Evolutionary conservation across 2,888 invertebrate species (phyloP), one percentile per base, ranked within the genome.

Genomic region (Cyaniris semiargus): DNA sequence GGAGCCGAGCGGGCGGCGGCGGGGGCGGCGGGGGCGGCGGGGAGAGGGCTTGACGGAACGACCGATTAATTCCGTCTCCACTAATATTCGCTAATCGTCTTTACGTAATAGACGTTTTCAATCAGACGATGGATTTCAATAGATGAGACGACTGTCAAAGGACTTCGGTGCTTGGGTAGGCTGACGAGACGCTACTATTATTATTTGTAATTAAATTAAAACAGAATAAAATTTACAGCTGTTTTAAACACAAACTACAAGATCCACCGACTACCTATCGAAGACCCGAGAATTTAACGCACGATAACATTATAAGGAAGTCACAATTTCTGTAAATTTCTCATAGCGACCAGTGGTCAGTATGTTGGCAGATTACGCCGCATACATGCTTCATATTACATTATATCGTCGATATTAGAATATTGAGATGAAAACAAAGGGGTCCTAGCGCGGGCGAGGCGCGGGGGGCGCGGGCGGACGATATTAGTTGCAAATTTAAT

Each of bases 401-500:
- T 66, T 27, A 27, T 66, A 66, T 66, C 27, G 10, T 66, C 27
- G 44, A 72, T 72, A 72, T 44, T 72, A 72, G 44, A 76, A 31
- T 76, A 56, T 48, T 38, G 56, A 15, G 38, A 53, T 34, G 34
- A 76, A 75, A 72, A 56, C 53, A 71, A 76, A 70, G 71, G 70
- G 70, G 71, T 70, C 76, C 21, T 34, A 1, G 72, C 13, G 48
- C 34, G 76, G 58, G 77, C 75, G 70, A 38, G 70, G 75, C 38
- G 76, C 48, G 18, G 53, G 48, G 53, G 53, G 53, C 5, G 5
- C 53, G 53, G 53, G 66, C 53, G 78, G 60, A 38, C 71, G 74
- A 75, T 75, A 79, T 79, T 75, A 78, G 79, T 79, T 76, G 79
- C 66, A 75, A 81, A 81, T 81, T 82, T 82, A 85, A 84, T 85